Base-by-base conservation (phyloP, 2,888 invertebrate species). In the Dione juno region DNA sequence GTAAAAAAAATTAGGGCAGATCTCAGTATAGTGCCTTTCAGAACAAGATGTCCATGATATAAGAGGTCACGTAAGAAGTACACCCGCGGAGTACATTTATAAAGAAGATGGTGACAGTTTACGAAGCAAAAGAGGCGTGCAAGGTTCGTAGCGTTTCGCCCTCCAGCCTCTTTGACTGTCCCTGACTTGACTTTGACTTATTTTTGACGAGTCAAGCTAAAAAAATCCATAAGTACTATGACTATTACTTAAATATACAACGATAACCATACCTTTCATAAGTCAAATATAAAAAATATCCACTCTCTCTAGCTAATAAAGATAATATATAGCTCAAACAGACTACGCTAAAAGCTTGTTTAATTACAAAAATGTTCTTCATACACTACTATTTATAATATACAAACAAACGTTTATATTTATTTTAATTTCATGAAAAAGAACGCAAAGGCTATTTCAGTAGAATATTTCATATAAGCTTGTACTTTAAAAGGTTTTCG, bases 401-500 rank as follows among this genome's bases (percentile, higher is more conserved):
- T 57, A 37, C 57, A 57, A 57, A 57, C 57, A 57, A 57, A 40
- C 16, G 16, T 57, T 57, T 57, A 40, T 57, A 57, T 57, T 61
- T 41, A 59, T 59, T 45, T 61, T 61, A 45, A 61, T 61, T 28
- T 61, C 7, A 45, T 61, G 28, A 45, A 21, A 45, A 45, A 35
- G 16, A 45, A 59, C 16, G 61, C 1, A 35, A 45, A 61, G 45
- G 45, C 45, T 45, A 45, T 61, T 61, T 61, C 61, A 45, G 41
- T 61, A 28, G 59, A 61, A 69, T 65, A 48, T 58, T 70, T 66
- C 72, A 74, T 70, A 70, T 68, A 70, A 70, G 72, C 54, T 59
- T 68, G 71, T 74, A 75, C 71, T 72, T 75, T 74, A 72, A 74
- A 75, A 75, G 74, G 70, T 74, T 71, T 75, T 67, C 75, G 74